Base-by-base conservation (phyloP, 2,888 invertebrate species). In the Megalurothrips usitatus region DNA sequence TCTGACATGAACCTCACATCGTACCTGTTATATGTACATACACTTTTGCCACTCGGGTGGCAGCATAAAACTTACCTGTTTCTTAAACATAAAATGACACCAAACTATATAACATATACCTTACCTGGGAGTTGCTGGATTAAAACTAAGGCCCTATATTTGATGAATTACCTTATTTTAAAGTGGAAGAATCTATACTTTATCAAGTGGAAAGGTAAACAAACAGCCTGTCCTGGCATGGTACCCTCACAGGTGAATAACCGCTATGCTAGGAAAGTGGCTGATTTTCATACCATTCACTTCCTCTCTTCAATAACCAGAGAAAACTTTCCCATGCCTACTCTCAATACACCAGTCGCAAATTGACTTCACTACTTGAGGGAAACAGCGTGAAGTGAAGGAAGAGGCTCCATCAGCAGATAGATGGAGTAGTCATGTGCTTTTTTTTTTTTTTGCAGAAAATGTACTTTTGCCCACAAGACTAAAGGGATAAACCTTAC, bases 11-110 rank as follows among this genome's bases (percentile, higher is more conserved):
- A 68, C n/a, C 68, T 52, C 26, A 68, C 23, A 23, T 68, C 23
- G 23, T 68, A 52, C 34, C 34, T 43, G 34, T 43, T 43, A 43
- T 43, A 43, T 52, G 12, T 43, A 43, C 34, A 43, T 52, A 52
- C 52, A 52, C 19, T 17, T 52, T 52, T 12, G 52, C 68, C 68
- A 68, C 68, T n/a, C 68, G 68, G 68, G 68, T 68, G 68, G 68
- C 68, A 23, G 23, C n/a, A n/a, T n/a, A 58, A 11, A 68, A 68
- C 68, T 68, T 68, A 68, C 68, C 68, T 68, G 23, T 68, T 68
- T 23, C 52, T 52, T 68, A 4, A 0, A 23, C 23, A 68, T 12
- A 58, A 58, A 43, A 43, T 43, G 58, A 58, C 17, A 19, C 58
- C 58, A 68, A 68, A 19, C 68, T 23, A 23, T 23, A 23, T 23